Percentiles rank a stretch among this genome's conserved stretches.
These are phyloP conservation scores for Spinibarbus caldwelli DNA, from an alignment of 2,797 vertebrate species.

Conservation along the genomic window DNA sequence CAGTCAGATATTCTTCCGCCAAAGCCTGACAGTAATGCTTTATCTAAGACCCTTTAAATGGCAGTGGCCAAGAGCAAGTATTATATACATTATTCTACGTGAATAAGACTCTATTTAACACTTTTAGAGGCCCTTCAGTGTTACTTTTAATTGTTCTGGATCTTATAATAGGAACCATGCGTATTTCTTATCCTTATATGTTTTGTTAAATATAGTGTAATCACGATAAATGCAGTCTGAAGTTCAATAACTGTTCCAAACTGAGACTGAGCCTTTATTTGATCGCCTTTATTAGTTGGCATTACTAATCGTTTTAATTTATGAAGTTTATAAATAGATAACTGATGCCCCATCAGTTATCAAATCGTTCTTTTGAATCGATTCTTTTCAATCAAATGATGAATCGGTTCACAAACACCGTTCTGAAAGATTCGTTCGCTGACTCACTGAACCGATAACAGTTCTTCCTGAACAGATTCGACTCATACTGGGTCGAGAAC, in stretches of 20 bases:
- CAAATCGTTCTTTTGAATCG: not conserved
- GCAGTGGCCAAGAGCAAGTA: not conserved
- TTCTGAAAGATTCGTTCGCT: not conserved
- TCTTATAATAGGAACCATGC: not conserved
- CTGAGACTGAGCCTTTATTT: not conserved
- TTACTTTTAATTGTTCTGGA: not conserved
- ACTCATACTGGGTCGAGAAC: not conserved
- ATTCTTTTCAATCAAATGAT: not conserved
- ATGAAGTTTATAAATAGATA: not conserved
- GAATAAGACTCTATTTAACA: not conserved
- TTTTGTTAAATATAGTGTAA: not conserved
- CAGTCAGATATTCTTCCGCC: slow-evolving; percentile 70
- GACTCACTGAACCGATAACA: not conserved
- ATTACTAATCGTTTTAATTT: not conserved
- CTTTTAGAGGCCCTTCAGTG: not conserved
- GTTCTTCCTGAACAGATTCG: not conserved
- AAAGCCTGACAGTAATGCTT: not conserved
- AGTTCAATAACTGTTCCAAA: not conserved
- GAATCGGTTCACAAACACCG: not conserved
- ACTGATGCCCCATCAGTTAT: not conserved
- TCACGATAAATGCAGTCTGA: not conserved
- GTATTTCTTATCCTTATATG: not conserved
- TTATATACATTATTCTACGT: not conserved
- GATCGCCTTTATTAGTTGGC: not conserved
- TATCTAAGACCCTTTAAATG: not conserved